Conservation (phyloP, 35 echinoderm and acorn worm species). For the Acanthaster planci region DNA sequence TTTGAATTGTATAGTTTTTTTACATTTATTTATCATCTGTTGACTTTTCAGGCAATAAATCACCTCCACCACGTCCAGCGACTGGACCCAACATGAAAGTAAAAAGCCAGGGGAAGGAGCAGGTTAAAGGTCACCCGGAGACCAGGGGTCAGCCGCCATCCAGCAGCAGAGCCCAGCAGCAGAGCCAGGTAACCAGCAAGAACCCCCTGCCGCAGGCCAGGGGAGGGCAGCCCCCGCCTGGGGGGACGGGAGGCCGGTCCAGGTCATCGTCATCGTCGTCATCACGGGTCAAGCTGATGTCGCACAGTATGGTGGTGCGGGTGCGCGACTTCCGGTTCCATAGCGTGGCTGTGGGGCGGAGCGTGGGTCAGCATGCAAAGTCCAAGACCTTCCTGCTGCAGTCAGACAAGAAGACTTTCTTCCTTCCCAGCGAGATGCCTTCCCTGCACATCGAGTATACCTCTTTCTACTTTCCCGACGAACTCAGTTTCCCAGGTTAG, state of each 20-base stretch:
- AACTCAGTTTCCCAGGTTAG: constrained; percentile 92
- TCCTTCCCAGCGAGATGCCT: constrained; percentile 77
- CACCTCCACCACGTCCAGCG: neutral
- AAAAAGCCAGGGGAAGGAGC: neutral
- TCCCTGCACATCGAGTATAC: constrained; percentile 93
- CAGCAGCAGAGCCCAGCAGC: constrained; percentile 2
- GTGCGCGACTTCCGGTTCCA: constrained; percentile 64
- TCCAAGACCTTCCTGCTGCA: constrained; percentile 55
- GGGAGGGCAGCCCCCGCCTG: neutral
- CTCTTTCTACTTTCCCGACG: constrained; percentile 96
- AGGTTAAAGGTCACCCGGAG: neutral
- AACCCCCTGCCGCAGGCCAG: neutral
- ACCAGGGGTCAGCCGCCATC: constrained; percentile 32
- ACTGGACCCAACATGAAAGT: neutral
- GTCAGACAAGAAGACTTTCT: constrained; percentile 94
- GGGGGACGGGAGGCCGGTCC: neutral
- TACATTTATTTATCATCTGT: too few relatives aligned
- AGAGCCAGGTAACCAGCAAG: neutral
- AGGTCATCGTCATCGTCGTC: neutral
- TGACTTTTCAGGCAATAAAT: neutral
- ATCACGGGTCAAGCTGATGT: constrained; percentile 76
- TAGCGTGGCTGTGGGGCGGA: constrained; percentile 35
- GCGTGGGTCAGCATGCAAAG: constrained; percentile 35
- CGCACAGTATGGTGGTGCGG: constrained; percentile 76
- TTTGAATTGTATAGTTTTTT: too few relatives aligned